Evolutionary conservation across 2,113 vertebrate genomes (phyloP), one percentile per base, ranked within the genome.

Genomic region (Australoheros scitulus): DNA sequence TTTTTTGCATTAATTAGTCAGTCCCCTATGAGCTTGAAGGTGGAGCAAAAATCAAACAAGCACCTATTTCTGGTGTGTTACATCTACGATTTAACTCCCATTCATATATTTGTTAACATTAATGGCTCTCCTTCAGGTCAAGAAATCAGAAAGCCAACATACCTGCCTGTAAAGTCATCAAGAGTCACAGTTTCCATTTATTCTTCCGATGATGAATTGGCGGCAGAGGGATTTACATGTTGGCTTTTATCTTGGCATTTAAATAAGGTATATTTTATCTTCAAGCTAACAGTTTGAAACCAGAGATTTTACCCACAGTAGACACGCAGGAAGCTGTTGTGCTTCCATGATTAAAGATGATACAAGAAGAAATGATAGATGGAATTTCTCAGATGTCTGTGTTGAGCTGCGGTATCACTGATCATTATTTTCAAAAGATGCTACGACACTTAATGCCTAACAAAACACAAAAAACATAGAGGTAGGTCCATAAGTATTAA

Each of bases 251-350:
- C 78, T 85, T 89, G 77, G 79, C 75, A 80, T 41, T 17, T 52
- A 86, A 86, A 79, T 89, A n/a, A 84, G 57, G 41, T 84, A 7
- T 61, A 55, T 89, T 80, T 74, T 84, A 82, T 85, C 29, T 5
- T 80, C 55, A 34, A 32, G 38, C 56, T 22, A 70, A 68, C 70
- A 32, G 43, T 52, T 32, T 72, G 50, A 52, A 72, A 13, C 1
- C 65, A 72, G 65, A 20, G 52, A 72, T 52, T 32, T 43, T 13
- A 20, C 26, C 6, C 65, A 7, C n/a, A 22, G 63, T 34, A 55
- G 65, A 26, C 85, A 58, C 59, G 34, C 83, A 79, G 61, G 76
- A 91, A 82, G 61, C 70, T 83, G 56, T 76, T 10, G 52, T 24
- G 26, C 50, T 80, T 61, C 75, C 68, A 60, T 52, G 79, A 81